Base-by-base conservation (phyloP, 2,797 vertebrate genomes). In the Gouania willdenowi region DNA sequence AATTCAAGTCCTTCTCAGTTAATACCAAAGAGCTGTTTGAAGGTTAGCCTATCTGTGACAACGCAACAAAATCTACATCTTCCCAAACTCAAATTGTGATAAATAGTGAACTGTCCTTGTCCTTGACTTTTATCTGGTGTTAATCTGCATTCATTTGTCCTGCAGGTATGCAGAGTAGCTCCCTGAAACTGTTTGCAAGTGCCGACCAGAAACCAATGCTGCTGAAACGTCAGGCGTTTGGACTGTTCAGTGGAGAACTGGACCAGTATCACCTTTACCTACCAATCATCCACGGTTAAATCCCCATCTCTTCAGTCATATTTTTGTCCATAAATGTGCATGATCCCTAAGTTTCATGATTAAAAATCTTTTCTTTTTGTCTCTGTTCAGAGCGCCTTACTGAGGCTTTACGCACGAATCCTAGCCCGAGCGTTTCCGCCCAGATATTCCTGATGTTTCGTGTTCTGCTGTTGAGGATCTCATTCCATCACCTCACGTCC, bases 381-480 rank as follows among this genome's bases (percentile, higher is more conserved):
- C 5, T 28, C 6, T 26, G 40, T 45, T 35, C 85, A 99, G 97
- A 99, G 65, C 94, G 96, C 30, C 87, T 99, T 66, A 93, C 92
- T 1, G 97, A 99, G 71, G 93, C 91, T 52, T 87, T 99, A 36
- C 91, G 95, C 1, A 79, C 90, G 59, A 93, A 92, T 49, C 93
- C 92, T 29, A 94, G 88, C 2, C 71, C 94, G 0, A 49, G 86
- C 19, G 90, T 89, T 55, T 91, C 86, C 1, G 91, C 93, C 40
- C 95, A 99, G 81, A 97, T 98, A 86, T 98, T 98, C 77, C 87
- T 98, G 17, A 93, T 95, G 87, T 98, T 99, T 82, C 92, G 97
- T 29, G 96, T 99, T 55, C 87, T 99, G 33, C 49, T 98, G 66
- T 52, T 98, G 64, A 89, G 95, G 63, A 95, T 98, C 74, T 98